Conservation (phyloP, 2,797 vertebrate genomes). For the Darevskia nairensis region DNA sequence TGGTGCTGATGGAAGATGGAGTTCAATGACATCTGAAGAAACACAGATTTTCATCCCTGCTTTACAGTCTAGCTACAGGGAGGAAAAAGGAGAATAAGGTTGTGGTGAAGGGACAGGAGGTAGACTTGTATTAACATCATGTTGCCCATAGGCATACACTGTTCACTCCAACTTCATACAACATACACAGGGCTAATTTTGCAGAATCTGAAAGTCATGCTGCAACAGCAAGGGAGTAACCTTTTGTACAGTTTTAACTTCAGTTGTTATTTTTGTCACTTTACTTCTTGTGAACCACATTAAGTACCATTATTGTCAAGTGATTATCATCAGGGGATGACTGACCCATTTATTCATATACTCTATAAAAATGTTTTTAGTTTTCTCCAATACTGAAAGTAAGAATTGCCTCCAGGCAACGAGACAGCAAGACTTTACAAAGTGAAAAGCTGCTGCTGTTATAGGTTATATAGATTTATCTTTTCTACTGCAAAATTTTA, state of each 20-base stretch:
- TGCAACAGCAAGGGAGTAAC: not conserved
- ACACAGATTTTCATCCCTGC: not conserved
- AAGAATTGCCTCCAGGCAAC: not conserved
- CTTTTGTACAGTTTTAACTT: not conserved
- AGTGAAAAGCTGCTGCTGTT: not conserved
- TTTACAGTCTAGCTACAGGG: not conserved
- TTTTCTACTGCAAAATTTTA: too few relatives aligned
- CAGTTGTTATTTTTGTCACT: not conserved
- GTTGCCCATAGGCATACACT: not conserved
- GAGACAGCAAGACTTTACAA: not conserved
- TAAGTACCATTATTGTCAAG: not conserved
- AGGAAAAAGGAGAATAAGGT: not conserved
- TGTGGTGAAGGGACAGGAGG: not conserved
- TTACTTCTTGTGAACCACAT: not conserved
- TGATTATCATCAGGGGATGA: slow-evolving; percentile 1
- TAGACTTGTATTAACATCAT: not conserved
- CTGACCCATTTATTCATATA: not conserved
- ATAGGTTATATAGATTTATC: not conserved
- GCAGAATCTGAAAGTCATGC: not conserved
- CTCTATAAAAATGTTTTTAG: not conserved
- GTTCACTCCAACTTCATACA: not conserved
- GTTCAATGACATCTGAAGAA: not conserved
- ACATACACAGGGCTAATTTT: not conserved
- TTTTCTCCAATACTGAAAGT: not conserved
- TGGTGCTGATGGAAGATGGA: not conserved